These are phyloP conservation scores for Drosophila hawaiiensis DNA, from an alignment of 2,888 invertebrate genomes.

Conservation along the genomic window DNA sequence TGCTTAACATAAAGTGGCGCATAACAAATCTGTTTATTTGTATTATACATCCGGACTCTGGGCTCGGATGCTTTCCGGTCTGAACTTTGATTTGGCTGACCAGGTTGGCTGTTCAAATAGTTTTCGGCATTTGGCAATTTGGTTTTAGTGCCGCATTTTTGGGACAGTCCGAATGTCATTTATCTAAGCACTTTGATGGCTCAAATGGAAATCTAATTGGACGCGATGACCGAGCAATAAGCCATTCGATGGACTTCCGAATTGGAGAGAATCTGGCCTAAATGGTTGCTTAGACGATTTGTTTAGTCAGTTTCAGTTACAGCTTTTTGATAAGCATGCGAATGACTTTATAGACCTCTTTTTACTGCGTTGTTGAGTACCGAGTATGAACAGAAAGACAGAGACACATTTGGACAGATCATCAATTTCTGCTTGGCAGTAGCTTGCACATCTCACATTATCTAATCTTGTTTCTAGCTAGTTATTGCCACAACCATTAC, in stretches of 20 bases:
- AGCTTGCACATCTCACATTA: slow-evolving; percentile 20
- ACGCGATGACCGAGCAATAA: slow-evolving; percentile 66
- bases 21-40: slow-evolving; percentile 82
- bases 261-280: slow-evolving; percentile 33
- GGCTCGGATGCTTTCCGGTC: slow-evolving; percentile 33
- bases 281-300: slow-evolving; percentile 41
- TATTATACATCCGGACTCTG: slow-evolving; percentile 56
- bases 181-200: slow-evolving; percentile 69
- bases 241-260: slow-evolving; percentile 17
- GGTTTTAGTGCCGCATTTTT: slow-evolving; percentile 61
- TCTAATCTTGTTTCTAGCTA: slow-evolving; percentile 16
- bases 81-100: slow-evolving; percentile 62
- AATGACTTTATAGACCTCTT: slow-evolving; percentile 23
- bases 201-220: slow-evolving; percentile 78
- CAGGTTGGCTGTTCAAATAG: slow-evolving; percentile 46
- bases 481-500: background rate
- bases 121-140: slow-evolving; percentile 65
- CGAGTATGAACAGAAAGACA: background rate
- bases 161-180: slow-evolving; percentile 55
- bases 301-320: background rate
- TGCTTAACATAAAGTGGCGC: slow-evolving; percentile 78
- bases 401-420: slow-evolving; percentile 16
- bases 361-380: slow-evolving; percentile 16
- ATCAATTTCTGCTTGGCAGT: slow-evolving; percentile 32
- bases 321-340: slow-evolving; percentile 23